Conservation (phyloP, 2,797 vertebrate species). For the Hybognathus amarus region DNA sequence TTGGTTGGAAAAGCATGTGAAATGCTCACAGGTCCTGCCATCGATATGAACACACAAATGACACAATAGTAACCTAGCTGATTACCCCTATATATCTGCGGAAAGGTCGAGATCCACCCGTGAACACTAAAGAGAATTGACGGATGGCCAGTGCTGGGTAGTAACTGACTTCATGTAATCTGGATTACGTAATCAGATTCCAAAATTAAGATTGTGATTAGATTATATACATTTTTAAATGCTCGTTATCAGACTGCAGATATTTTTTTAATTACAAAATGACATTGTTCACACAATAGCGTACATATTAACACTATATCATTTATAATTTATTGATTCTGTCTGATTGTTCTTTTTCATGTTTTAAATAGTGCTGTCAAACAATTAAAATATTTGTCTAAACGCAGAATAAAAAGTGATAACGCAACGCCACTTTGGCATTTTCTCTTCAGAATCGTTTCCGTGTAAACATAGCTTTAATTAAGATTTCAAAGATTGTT, state of each 20-base stretch:
- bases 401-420: no score
- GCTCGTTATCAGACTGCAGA: neutral
- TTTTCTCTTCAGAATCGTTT: no score
- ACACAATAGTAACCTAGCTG: neutral
- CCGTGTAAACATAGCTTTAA: no score
- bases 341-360: neutral
- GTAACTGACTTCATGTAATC: neutral
- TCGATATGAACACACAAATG: slow-evolving; percentile 12
- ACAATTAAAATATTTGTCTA: no score
- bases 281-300: no score
- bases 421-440: no score
- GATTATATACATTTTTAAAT: neutral
- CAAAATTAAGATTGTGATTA: neutral
- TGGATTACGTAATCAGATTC: neutral
- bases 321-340: no score
- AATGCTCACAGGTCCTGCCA: neutral
- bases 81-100: neutral
- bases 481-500: no score
- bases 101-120: neutral
- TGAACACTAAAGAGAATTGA: neutral
- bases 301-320: no score
- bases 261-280: neutral
- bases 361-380: no score
- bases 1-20: neutral
- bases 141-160: neutral